Percentiles rank a stretch among this genome's conserved stretches.
Evolutionary conservation across 2,797 vertebrate genomes (phyloP).

Genomic region (Squalus acanthias): DNA sequence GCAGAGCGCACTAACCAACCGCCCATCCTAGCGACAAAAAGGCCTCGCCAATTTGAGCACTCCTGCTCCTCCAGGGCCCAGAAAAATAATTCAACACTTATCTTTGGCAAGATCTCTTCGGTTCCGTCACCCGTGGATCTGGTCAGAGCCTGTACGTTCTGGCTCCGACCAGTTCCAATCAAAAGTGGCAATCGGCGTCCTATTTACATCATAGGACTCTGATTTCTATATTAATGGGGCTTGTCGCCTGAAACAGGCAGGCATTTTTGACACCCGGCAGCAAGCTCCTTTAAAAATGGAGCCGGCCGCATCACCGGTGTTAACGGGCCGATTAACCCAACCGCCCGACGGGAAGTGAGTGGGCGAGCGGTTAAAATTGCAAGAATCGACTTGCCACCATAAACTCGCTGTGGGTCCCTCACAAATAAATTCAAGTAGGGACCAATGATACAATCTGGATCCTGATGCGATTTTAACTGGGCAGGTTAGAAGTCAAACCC

Average conservation of each 20-base stretch:
- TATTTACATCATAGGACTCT: background rate
- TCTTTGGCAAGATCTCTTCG: background rate
- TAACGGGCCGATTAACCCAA: background rate
- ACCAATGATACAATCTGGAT: background rate
- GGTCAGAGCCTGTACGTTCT: background rate
- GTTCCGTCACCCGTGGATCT: background rate
- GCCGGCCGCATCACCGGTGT: background rate
- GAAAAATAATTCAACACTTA: background rate
- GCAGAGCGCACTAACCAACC: background rate
- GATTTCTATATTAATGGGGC: background rate
- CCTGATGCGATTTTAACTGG: background rate
- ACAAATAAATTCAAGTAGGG: background rate
- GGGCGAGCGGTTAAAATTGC: background rate
- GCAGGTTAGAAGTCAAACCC: background rate
- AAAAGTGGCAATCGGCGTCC: background rate
- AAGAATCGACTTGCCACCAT: background rate
- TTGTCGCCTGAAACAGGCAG: background rate
- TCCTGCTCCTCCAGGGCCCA: background rate
- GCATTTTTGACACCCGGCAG: background rate
- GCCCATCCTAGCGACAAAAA: background rate
- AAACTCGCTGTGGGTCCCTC: background rate
- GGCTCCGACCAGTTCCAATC: background rate
- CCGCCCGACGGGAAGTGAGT: background rate
- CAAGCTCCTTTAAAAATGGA: background rate
- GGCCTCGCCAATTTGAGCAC: background rate